Conservation (phyloP, 2,113 vertebrate species). For the Pogona vitticeps region DNA sequence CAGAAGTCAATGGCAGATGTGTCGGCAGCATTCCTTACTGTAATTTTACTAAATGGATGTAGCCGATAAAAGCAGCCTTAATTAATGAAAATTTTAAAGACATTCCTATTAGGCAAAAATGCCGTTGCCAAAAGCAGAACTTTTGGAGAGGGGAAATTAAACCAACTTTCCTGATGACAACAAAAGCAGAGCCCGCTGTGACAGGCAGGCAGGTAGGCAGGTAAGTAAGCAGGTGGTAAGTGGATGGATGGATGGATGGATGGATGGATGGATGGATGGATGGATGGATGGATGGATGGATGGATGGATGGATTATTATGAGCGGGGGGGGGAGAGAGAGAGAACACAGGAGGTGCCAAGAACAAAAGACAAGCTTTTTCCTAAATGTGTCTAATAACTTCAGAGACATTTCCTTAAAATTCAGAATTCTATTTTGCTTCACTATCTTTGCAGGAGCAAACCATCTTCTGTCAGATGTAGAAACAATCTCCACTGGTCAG, state of each 20-base stretch:
- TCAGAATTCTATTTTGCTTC: not conserved
- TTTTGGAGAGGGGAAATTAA: slow-evolving; percentile 51
- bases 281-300: too few species aligned
- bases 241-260: too few species aligned
- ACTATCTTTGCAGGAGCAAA: too few species aligned
- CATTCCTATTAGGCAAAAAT: slow-evolving; percentile 44
- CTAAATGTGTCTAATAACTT: not conserved
- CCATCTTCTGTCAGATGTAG: not conserved
- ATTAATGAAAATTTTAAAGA: slow-evolving; percentile 64
- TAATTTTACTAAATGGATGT: slow-evolving; percentile 57
- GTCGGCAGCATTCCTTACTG: slow-evolving; percentile 48
- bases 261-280: too few species aligned
- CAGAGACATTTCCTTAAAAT: too few species aligned
- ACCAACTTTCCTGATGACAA: slow-evolving; percentile 47
- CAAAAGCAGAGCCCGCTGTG: not conserved
- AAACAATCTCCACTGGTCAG: not conserved
- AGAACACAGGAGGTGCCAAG: too few species aligned
- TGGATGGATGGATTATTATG: too few species aligned
- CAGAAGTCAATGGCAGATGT: slow-evolving; percentile 61
- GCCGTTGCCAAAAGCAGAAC: slow-evolving; percentile 61
- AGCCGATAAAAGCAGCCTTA: slow-evolving; percentile 54
- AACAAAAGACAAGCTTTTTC: not conserved
- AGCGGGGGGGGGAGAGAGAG: too few species aligned
- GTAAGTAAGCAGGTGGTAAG: too few species aligned
- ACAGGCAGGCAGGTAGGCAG: not conserved